Percentiles rank a stretch among this genome's conserved stretches.
Conservation (phyloP, 2,797 vertebrate genomes). For the Paguma larvata region DNA sequence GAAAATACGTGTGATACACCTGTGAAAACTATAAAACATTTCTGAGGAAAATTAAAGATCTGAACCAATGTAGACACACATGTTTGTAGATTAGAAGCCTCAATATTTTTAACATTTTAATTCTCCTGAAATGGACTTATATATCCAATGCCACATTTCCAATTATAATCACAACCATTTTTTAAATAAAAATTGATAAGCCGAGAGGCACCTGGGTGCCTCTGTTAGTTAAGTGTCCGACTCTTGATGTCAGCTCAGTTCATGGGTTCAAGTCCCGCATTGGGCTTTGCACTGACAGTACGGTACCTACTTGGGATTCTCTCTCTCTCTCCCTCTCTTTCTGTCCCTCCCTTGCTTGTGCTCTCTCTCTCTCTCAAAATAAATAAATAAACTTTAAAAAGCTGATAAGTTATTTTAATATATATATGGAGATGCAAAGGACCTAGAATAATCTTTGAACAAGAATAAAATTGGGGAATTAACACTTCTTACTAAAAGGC, state of each 20-base stretch:
- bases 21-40: not conserved
- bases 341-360: too few species aligned
- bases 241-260: too few species aligned
- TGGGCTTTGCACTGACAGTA: too few species aligned
- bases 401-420: constrained; percentile 7
- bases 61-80: not conserved
- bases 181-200: constrained; percentile 18
- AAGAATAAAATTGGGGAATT: not conserved
- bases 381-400: not conserved
- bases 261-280: too few species aligned
- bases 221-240: too few species aligned
- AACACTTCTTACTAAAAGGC: not conserved
- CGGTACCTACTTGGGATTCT: too few species aligned
- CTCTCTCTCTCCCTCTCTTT: too few species aligned
- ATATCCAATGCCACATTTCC: not conserved
- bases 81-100: not conserved
- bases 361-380: too few species aligned
- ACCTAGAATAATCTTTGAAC: not conserved
- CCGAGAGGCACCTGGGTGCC: not conserved
- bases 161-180: not conserved
- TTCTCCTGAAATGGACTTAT: not conserved
- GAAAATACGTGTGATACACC: not conserved
- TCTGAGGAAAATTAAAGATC: not conserved
- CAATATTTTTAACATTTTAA: not conserved
- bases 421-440: not conserved